These are phyloP conservation scores for Corythucha ciliata DNA, from an alignment of 2,888 invertebrate genomes.

Conservation along the genomic window DNA sequence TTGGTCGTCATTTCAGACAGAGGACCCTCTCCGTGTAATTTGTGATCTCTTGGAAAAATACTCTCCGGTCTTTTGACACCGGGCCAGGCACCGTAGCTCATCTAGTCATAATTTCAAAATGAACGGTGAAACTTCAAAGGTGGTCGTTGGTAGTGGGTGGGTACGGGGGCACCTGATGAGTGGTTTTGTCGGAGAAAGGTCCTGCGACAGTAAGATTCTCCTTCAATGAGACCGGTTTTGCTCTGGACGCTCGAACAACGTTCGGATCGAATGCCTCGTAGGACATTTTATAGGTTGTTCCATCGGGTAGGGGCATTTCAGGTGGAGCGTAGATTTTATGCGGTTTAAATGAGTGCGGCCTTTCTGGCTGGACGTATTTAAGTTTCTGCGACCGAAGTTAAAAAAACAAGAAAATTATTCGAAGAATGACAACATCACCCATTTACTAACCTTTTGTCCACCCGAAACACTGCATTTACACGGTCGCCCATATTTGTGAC, in stretches of 20 bases:
- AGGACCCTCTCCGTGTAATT: conserved; percentile 37
- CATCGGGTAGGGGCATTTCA: conserved; percentile 35
- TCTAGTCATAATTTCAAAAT: conserved; percentile 32
- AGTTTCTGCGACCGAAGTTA: conserved; percentile 27
- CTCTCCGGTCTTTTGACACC: conserved; percentile 39
- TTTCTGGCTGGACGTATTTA: conserved; percentile 31
- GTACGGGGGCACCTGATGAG: conserved; percentile 39
- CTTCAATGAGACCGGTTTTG: conserved; percentile 36
- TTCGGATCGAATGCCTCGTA: conserved; percentile 39
- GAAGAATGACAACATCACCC: background rate
- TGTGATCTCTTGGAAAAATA: conserved; percentile 37
- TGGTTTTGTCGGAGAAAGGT: conserved; percentile 38
- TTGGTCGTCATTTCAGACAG: conserved; percentile 40
- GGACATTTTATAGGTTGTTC: conserved; percentile 42
- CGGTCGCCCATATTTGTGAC: conserved; percentile 37
- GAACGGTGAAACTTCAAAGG: background rate
- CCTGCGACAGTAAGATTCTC: conserved; percentile 30
- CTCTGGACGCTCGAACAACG: conserved; percentile 28
- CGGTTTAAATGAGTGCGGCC: conserved; percentile 31
- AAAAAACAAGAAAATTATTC: conserved; percentile 18
- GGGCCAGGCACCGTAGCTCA: conserved; percentile 40
- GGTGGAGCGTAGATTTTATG: conserved; percentile 38
- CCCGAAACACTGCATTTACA: conserved; percentile 29
- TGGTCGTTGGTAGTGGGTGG: background rate
- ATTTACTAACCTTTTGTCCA: conserved; percentile 24